These are phyloP conservation scores for Emydocephalus ijimae DNA, from an alignment of 2,113 vertebrate species.

Conservation along the genomic window DNA sequence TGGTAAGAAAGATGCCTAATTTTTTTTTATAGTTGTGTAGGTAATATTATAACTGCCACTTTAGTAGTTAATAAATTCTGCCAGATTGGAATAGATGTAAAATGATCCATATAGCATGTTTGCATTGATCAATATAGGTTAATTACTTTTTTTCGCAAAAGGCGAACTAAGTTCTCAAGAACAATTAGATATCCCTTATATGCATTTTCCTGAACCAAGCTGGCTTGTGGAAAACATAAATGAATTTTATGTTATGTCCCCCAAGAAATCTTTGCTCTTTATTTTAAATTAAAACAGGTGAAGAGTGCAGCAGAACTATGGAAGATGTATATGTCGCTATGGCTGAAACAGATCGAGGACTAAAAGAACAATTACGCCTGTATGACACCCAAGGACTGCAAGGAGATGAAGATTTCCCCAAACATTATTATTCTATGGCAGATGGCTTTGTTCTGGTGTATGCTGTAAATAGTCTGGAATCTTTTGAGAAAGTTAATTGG, in stretches of 20 bases:
- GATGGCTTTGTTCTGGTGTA: constrained; percentile 92
- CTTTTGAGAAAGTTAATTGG: constrained; percentile 84
- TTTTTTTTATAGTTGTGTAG: background rate
- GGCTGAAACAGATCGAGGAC: constrained; percentile 87
- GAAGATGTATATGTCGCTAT: constrained; percentile 91
- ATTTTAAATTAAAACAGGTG: constrained; percentile 67
- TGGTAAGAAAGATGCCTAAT: constrained; percentile 70
- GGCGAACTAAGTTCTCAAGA: background rate
- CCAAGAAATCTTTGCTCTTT: background rate
- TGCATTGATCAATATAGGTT: background rate
- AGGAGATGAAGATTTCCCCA: constrained; percentile 82
- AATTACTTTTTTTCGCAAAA: background rate
- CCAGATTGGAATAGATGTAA: background rate
- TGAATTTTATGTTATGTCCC: background rate
- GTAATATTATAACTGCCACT: background rate
- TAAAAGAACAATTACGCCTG: constrained; percentile 90
- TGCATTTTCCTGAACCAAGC: background rate
- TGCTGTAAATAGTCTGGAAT: constrained; percentile 85
- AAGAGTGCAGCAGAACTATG: constrained; percentile 80
- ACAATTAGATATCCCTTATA: background rate
- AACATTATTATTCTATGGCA: constrained; percentile 87
- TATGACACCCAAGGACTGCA: constrained; percentile 89
- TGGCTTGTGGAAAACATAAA: background rate
- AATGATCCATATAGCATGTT: background rate
- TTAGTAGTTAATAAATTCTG: background rate